Conservation (phyloP, 2,797 vertebrate species). For the Adrianichthys oophorus region DNA sequence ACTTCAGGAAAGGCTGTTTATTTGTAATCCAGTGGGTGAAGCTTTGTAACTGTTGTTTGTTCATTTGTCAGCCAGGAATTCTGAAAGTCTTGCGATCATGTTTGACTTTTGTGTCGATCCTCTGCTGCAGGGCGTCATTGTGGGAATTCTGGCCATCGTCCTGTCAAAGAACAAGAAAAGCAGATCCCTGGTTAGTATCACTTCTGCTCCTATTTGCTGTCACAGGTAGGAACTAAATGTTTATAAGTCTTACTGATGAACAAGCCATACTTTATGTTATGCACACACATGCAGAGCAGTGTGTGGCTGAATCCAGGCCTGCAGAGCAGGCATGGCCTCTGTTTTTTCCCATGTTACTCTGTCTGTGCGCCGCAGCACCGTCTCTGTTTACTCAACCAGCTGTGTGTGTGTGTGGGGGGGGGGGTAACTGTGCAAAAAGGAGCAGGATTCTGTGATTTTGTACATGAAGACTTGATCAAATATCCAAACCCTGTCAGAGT, state of each 20-base stretch:
- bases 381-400: constrained; percentile 47
- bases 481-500: too few relatives aligned
- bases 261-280: too few relatives aligned
- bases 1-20: too few relatives aligned
- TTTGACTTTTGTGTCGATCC: too few relatives aligned
- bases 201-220: background rate
- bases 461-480: too few relatives aligned
- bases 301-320: constrained; percentile 8
- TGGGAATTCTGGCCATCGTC: constrained; percentile 75
- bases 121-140: constrained; percentile 65
- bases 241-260: background rate
- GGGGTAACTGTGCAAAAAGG: too few relatives aligned
- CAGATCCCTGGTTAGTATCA: constrained; percentile 69
- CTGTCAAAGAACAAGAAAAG: constrained; percentile 76
- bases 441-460: too few relatives aligned
- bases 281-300: background rate
- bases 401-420: too few relatives aligned
- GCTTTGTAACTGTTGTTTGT: too few relatives aligned
- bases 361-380: background rate
- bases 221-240: background rate
- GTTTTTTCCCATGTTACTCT: background rate
- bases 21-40: too few relatives aligned
- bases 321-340: constrained; percentile 5
- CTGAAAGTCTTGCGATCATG: too few relatives aligned
- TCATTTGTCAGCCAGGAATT: too few relatives aligned